phyloP scores from a whole-genome alignment of 2,113 vertebrate species.

The Ginglymostoma cirratum region DNA sequence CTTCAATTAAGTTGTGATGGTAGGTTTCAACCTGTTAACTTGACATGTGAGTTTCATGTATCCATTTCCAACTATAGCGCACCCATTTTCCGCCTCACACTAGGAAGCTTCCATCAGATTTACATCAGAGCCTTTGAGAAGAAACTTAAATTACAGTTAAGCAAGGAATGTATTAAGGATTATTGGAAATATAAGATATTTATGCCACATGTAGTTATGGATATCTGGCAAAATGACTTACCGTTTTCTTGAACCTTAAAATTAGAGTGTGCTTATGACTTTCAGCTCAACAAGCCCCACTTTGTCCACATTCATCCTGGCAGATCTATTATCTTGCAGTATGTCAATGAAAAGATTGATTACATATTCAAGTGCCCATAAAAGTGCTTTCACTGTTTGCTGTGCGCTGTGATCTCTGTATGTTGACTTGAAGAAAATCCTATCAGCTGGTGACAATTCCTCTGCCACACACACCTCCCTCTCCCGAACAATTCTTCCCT shows the following conservation, averaged over 20 bases:
- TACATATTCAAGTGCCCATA: background rate
- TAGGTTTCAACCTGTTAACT: background rate
- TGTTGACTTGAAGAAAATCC: background rate
- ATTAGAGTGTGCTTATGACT: background rate
- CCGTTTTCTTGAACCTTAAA: background rate
- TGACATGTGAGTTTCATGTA: background rate
- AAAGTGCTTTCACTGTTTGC: background rate
- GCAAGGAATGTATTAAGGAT: background rate
- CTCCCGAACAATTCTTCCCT: no score
- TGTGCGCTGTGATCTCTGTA: background rate
- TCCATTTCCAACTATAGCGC: background rate
- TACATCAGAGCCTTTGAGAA: background rate
- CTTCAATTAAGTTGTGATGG: background rate
- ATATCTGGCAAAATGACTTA: background rate
- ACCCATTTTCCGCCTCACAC: no score
- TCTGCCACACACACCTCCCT: no score
- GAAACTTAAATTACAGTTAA: background rate
- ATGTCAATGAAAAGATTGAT: constrained; percentile 27
- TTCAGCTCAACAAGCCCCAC: background rate
- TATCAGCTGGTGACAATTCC: background rate
- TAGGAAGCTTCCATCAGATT: background rate
- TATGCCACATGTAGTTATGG: background rate
- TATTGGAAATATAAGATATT: background rate
- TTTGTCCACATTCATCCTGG: background rate
- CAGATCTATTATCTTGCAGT: background rate